Base-by-base conservation (phyloP, 2,113 vertebrate genomes). In the Vulpes ferrilata region DNA sequence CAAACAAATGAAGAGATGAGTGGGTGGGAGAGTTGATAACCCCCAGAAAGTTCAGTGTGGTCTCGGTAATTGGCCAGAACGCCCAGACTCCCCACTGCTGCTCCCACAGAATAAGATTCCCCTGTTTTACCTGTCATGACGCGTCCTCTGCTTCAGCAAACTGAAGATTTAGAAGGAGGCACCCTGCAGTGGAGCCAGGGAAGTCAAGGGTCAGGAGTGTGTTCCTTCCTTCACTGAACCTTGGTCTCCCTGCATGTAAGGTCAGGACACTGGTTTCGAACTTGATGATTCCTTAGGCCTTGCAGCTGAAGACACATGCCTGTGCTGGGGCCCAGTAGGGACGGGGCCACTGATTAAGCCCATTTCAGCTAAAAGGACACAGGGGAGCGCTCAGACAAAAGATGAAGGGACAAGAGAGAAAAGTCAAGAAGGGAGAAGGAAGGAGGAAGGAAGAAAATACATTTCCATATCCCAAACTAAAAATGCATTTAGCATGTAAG, bases 381-480 rank as follows among this genome's bases (percentile, higher is more conserved):
- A 38, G 53, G 53, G 15, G 82, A 81, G 79, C 55, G 51, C 74
- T 88, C 11, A 20, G 32, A 62, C 22, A 48, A 48, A 88, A 79
- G 59, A 80, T 23, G 15, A 81, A 79, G 73, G 60, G 57, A 53
- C 1, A 23, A 23, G 78, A 67, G 48, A 23, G 43, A 43, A 60
- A 10, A 32, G n/a, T 7, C 27, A 62, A 48, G 32, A 60, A 59
- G 82, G 11, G 55, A 53, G 17, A 1, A 4, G 1, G 10, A 82
- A 1, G 25, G 20, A 25, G 7, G 25, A 43, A 84, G 27, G 20
- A 27, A 81, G 17, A 87, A 62, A 88, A 74, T 64, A 1, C 11
- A 89, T 86, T 90, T 88, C 59, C 20, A 20, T 35, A 30, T 69
- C 76, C 30, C 69, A 73, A 85, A 73, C 88, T 83, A 76, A 95